Evolutionary conservation across 2,888 invertebrate genomes (phyloP).

Genomic region (Boloria euphrosyne): DNA sequence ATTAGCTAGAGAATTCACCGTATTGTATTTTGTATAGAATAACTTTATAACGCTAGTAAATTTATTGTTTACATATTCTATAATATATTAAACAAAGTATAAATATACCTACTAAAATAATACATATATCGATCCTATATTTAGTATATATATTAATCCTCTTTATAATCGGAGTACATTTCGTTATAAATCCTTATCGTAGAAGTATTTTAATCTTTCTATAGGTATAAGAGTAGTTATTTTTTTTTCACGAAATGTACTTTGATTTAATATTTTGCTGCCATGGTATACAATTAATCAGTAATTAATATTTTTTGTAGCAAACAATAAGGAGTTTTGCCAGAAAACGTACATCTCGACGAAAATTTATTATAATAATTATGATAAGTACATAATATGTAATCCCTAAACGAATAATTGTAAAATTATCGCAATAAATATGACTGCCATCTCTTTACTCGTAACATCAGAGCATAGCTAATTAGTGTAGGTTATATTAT

Average conservation of each 20-base stretch:
- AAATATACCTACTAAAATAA: constrained; percentile 1
- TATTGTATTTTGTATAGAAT: background rate
- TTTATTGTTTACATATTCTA: background rate
- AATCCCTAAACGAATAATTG: constrained; percentile 33
- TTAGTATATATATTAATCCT: background rate
- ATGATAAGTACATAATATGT: constrained; percentile 31
- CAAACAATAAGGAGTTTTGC: constrained; percentile 38
- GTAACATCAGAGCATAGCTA: constrained; percentile 30
- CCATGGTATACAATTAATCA: constrained; percentile 30
- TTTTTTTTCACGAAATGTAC: constrained; percentile 7
- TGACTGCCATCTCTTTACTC: constrained; percentile 45
- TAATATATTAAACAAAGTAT: constrained; percentile 8
- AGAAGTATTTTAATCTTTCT: background rate
- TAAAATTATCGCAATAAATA: constrained; percentile 46
- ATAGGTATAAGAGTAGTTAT: background rate
- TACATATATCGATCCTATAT: constrained; percentile 4
- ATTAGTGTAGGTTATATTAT: constrained; percentile 27
- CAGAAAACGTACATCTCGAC: constrained; percentile 35
- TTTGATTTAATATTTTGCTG: background rate
- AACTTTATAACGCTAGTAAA: constrained; percentile 4
- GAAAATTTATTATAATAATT: constrained; percentile 24
- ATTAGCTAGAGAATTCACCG: constrained; percentile 1
- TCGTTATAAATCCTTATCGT: constrained; percentile 9
- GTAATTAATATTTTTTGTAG: constrained; percentile 39
- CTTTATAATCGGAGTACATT: constrained; percentile 12